Evolutionary conservation across 2,888 invertebrate genomes (phyloP).

Genomic region (Nomada hirtipes): DNA sequence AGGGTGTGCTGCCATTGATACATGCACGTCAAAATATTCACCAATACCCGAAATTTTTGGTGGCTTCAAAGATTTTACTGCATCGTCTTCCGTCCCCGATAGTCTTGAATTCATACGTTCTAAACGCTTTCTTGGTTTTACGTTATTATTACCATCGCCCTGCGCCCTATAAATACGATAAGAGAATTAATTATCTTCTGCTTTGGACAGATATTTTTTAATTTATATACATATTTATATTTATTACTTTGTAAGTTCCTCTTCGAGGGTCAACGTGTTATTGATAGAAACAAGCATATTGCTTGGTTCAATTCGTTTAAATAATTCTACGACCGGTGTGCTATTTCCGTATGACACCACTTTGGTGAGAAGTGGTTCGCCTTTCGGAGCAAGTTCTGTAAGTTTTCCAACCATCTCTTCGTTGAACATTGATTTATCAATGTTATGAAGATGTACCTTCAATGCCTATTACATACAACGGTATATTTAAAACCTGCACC

Average conservation of each 20-base stretch:
- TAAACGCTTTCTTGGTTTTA: slow-evolving; percentile 69
- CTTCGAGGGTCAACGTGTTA: slow-evolving; percentile 88
- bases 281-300: slow-evolving; percentile 89
- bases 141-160: slow-evolving; percentile 77
- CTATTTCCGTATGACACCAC: slow-evolving; percentile 65
- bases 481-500: neutral
- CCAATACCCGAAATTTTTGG: slow-evolving; percentile 85
- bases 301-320: slow-evolving; percentile 88
- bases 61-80: slow-evolving; percentile 74
- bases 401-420: slow-evolving; percentile 81
- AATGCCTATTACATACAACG: slow-evolving; percentile 72
- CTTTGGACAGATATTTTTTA: neutral
- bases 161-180: slow-evolving; percentile 40
- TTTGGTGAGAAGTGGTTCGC: slow-evolving; percentile 86
- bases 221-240: neutral
- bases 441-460: slow-evolving; percentile 86
- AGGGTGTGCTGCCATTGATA: slow-evolving; percentile 92
- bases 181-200: neutral
- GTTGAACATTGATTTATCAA: slow-evolving; percentile 85
- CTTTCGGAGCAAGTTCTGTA: slow-evolving; percentile 85
- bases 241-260: slow-evolving; percentile 85
- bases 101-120: slow-evolving; percentile 67
- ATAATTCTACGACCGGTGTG: slow-evolving; percentile 88
- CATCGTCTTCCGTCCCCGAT: slow-evolving; percentile 44
- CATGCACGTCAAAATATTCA: slow-evolving; percentile 89